Evolutionary conservation across 2,888 invertebrate species (phyloP), one percentile per base, ranked within the genome.

Genomic region (Bombylius discolor): DNA sequence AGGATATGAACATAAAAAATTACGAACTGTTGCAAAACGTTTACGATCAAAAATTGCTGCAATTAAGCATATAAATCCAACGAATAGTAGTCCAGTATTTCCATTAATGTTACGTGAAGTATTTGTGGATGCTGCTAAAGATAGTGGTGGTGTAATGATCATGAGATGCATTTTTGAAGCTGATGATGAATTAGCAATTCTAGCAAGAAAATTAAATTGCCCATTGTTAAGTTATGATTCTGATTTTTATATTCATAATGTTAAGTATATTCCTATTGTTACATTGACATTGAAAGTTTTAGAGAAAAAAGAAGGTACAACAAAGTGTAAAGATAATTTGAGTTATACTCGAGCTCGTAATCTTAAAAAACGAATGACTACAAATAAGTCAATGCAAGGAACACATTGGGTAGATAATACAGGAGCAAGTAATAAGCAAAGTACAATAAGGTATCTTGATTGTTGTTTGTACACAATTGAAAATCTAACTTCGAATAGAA

Each of bases 201-300:
- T 95, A 62, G 89, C 93, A 0, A 81, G 84, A 61, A 77, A 81
- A 56, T 75, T 92, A 4, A 77, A 84, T 46, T 94, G 92, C 64
- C 94, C 95, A 0, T 85, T 97, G 4, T 70, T 97, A 5, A 94
- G 93, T 66, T 89, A 87, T 63, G 97, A 97, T 73, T 95, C 95
- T 0, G 97, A 97, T 74, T 97, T 94, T 74, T 94, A 85, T 66
- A 85, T 97, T 61, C 91, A 87, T 71, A 87, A 89, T 73, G 83
- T 90, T 1, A 73, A 79, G 4, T 93, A 91, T 63, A 85, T 97
- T 61, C 89, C 91, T 0, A 82, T 89, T 61, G 77, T 81, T 39
- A 83, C 83, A 33, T 67, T 89, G 12, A 79, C 83, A 5, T 70
- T 77, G 7, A 78, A 78, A 67, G 69, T 70, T 12, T 66, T 70